Evolutionary conservation across 2,888 invertebrate species (phyloP), one percentile per base, ranked within the genome.

Genomic region (Agelastica alni): DNA sequence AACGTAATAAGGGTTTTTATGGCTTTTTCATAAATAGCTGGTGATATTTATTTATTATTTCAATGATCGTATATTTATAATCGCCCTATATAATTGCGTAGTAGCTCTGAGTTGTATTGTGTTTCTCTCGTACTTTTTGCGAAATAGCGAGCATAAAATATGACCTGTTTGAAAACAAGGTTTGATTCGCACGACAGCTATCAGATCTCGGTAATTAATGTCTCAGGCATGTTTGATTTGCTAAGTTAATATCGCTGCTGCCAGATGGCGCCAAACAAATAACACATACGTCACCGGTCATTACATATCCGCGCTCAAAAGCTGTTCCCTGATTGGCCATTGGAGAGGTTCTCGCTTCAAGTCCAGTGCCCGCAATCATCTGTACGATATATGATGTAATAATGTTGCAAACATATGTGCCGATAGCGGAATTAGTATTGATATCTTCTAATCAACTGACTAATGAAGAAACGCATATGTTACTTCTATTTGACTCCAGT

Each of bases 231-330:
- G 77, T 78, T 78, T 78, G 77, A 78, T 77, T 78, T 77, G 75
- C 74, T 76, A 75, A 78, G 77, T 78, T 78, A 78, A 78, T 78
- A 78, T 77, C 77, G 75, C 74, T 73, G 72, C 70, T 70, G 73
- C 77, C 78, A 78, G 76, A 76, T 78, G 78, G 77, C 78, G 77
- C 76, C 76, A 75, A 75, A 76, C 77, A 77, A 77, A 77, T 76
- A 77, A 75, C 77, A 75, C 75, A 76, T 75, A 77, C 77, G 77
- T 77, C 77, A 77, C 70, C 70, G 75, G 75, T 73, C 75, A 75
- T 76, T 74, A 75, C 70, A 70, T 69, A 68, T 67, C 69, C 70
- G 59, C 63, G 60, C 61, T 48, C 56, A 41, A 45, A 53, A 32
- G 43, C 47, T 17, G 53, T 26, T 36, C 43, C 20, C 45, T 51